phyloP scores from a whole-genome alignment of 2,797 vertebrate genomes.

The Enteromius mattozi region DNA sequence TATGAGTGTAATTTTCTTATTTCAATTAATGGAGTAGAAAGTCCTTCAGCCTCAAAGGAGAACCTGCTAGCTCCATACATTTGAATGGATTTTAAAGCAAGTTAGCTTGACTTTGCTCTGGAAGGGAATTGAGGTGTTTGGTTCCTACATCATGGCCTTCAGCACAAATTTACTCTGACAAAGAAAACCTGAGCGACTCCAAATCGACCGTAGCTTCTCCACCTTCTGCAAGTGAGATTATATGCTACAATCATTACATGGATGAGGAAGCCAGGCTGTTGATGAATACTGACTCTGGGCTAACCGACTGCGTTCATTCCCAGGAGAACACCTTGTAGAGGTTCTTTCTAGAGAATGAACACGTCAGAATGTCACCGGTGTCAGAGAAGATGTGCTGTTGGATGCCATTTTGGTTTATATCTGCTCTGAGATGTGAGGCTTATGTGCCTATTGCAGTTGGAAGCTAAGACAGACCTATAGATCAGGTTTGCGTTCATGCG shows the following conservation, averaged over 20 bases:
- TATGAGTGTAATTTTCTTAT: neutral
- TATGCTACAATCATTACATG: constrained; percentile 20
- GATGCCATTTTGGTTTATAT: constrained; percentile 24
- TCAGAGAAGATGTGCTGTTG: constrained; percentile 27
- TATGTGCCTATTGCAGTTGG: constrained; percentile 10
- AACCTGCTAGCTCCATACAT: neutral
- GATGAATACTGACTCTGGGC: constrained; percentile 38
- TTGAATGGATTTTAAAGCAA: neutral
- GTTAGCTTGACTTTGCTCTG: neutral
- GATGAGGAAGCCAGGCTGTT: constrained; percentile 22
- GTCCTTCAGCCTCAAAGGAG: neutral
- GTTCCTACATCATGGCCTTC: constrained; percentile 23
- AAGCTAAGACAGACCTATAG: neutral
- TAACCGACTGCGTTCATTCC: neutral
- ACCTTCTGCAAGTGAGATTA: constrained; percentile 27
- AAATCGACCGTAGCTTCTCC: constrained; percentile 25
- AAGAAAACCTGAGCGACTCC: constrained; percentile 25
- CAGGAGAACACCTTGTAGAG: neutral
- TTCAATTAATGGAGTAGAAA: neutral
- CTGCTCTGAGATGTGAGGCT: constrained; percentile 3
- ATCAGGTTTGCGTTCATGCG: neutral
- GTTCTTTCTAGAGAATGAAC: constrained; percentile 24
- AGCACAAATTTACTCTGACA: constrained; percentile 32
- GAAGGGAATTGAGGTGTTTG: neutral
- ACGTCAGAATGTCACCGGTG: constrained; percentile 29